These are phyloP conservation scores for Anolis apletophallus DNA, from an alignment of 2,797 vertebrate genomes.

Conservation along the genomic window DNA sequence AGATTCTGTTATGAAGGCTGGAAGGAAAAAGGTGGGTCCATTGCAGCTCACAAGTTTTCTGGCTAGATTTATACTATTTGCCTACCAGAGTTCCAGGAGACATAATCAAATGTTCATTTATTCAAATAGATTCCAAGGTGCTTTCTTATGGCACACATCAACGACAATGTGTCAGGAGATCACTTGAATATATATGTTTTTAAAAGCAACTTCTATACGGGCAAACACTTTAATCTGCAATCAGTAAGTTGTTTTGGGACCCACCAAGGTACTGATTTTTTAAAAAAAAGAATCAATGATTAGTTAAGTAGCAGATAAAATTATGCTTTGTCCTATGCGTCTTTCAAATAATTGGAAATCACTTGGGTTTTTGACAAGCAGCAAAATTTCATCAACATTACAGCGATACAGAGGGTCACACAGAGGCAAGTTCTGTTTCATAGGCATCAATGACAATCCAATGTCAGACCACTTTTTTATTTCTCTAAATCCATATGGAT, in stretches of 20 bases:
- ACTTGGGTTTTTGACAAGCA: conserved; percentile 73
- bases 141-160: conserved; percentile 2
- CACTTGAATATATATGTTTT: conserved; percentile 30
- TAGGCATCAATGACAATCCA: conserved; percentile 29
- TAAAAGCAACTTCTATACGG: conserved; percentile 50
- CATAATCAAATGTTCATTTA: conserved; percentile 3
- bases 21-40: not conserved
- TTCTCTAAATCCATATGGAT: conserved; percentile 3
- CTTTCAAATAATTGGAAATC: conserved; percentile 77
- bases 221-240: conserved; percentile 31
- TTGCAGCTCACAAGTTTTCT: not conserved
- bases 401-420: conserved; percentile 68
- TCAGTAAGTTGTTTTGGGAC: conserved; percentile 64
- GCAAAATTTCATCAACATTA: conserved; percentile 49
- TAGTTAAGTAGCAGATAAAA: conserved; percentile 68
- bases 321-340: conserved; percentile 68
- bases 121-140: conserved; percentile 28
- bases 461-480: conserved; percentile 40
- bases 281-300: conserved; percentile 46
- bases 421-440: conserved; percentile 37
- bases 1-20: not conserved
- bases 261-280: conserved; percentile 32
- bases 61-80: not conserved
- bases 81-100: conserved; percentile 16
- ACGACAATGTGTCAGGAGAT: conserved; percentile 21